Evolutionary conservation across 2,113 vertebrate genomes (phyloP), one percentile per base, ranked within the genome.

Genomic region (Micromys minutus): DNA sequence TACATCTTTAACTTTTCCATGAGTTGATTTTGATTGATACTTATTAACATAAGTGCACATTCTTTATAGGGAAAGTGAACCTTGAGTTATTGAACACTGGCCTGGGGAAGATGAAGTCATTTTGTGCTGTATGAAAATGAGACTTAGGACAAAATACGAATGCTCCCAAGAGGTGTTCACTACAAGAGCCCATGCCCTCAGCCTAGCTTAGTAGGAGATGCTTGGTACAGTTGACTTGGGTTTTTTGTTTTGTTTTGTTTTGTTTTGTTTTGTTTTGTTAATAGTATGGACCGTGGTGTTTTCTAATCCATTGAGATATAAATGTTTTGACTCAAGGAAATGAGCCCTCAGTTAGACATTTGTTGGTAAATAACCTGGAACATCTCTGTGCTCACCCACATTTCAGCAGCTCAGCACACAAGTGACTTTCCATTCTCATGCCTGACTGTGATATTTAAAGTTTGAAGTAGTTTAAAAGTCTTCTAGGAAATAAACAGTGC

Each of bases 1-100:
- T 69, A 90, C 91, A 94, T 95, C 97, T 97, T 95, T 96, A 96
- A 92, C 90, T 97, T 98, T 97, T 95, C 80, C 93, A 87, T 95
- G 93, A 96, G 87, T 85, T 94, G 88, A 94, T 96, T 96, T 92
- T 89, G 77, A 65, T 80, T 96, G 59, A 42, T 91, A 96, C 55
- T 94, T 77, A n/a, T n/a, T 77, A 96, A 93, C 36, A n/a, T 83
- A 17, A 96, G 90, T 95, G 96, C 91, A 97, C 94, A 83, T 90
- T 90, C 16, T n/a, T 94, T 57, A 2, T 52, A 10, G 94, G 97
- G 96, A 98, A 94, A 81, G 92, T 89, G 88, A 96, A 86, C 80
- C 96, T 95, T 96, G 94, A 63, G 94, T 96, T 96, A n/a, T 0
- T 0, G 34, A 95, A 67, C 45, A 85, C 77, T 92, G 67, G 93